Evolutionary conservation across 2,113 vertebrate species (phyloP).

Genomic region (Lampris megalopsis): DNA sequence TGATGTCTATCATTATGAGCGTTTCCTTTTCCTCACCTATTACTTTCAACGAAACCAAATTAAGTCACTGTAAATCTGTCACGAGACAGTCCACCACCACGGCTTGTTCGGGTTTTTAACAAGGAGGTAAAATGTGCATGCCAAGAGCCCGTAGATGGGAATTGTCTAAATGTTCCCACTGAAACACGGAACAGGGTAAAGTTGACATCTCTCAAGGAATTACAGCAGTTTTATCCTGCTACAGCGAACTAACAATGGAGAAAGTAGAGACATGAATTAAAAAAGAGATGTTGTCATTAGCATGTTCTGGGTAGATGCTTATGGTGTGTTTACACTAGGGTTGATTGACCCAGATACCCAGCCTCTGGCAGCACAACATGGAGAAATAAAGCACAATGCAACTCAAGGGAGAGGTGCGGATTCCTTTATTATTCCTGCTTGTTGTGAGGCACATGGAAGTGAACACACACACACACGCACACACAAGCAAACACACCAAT

Average conservation of each 20-base stretch:
- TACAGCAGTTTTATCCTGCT: slow-evolving; percentile 19
- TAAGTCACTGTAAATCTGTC: too few relatives aligned
- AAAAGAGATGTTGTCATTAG: slow-evolving; percentile 72
- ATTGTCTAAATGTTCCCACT: not conserved
- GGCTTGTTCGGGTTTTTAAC: not conserved
- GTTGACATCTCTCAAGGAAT: slow-evolving; percentile 12
- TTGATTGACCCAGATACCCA: slow-evolving; percentile 78
- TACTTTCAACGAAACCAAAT: too few relatives aligned
- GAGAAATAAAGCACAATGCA: slow-evolving; percentile 68
- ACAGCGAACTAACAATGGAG: not conserved
- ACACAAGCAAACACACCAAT: slow-evolving; percentile 9
- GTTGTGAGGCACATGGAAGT: slow-evolving; percentile 57
- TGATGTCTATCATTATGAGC: not conserved
- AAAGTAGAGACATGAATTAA: slow-evolving; percentile 34
- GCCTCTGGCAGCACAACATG: slow-evolving; percentile 64
- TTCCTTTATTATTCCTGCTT: slow-evolving; percentile 72
- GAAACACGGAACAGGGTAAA: not conserved
- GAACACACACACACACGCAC: slow-evolving; percentile 30
- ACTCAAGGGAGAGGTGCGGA: slow-evolving; percentile 70
- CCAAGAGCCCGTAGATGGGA: not conserved
- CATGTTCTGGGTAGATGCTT: slow-evolving; percentile 64
- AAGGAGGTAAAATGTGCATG: not conserved
- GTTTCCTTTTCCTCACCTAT: too few relatives aligned
- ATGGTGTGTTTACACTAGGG: slow-evolving; percentile 72
- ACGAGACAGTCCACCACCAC: too few relatives aligned